Conservation (phyloP, 2,888 invertebrate genomes). For the Cheilosia vulpina region DNA sequence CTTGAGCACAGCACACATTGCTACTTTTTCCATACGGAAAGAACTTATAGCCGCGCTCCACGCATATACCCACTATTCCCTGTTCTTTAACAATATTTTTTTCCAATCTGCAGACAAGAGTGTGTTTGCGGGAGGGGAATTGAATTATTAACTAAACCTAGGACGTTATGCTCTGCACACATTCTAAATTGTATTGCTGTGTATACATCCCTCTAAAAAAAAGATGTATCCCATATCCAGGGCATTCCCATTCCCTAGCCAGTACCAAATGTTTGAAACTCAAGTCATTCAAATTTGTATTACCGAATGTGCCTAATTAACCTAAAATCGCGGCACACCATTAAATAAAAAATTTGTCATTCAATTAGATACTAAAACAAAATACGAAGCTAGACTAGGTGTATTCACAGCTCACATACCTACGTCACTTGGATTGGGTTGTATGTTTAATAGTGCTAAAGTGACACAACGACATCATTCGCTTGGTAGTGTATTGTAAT, state of each 20-base stretch:
- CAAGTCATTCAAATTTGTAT: background rate
- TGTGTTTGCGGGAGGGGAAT: slow-evolving; percentile 66
- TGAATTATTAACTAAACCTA: slow-evolving; percentile 46
- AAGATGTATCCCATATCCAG: background rate
- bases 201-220: background rate
- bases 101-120: slow-evolving; percentile 23
- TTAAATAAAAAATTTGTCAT: slow-evolving; percentile 26
- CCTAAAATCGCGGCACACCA: slow-evolving; percentile 20
- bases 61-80: slow-evolving; percentile 55
- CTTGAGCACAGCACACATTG: slow-evolving; percentile 39
- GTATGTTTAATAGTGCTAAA: slow-evolving; percentile 7
- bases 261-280: background rate
- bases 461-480: slow-evolving; percentile 8
- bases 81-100: slow-evolving; percentile 29
- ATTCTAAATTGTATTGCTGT: slow-evolving; percentile 8
- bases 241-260: background rate
- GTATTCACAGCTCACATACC: slow-evolving; percentile 10
- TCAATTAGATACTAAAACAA: slow-evolving; percentile 33
- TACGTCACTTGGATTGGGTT: slow-evolving; percentile 46
- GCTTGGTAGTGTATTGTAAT: slow-evolving; percentile 10
- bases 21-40: slow-evolving; percentile 46
- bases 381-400: slow-evolving; percentile 20
- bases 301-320: slow-evolving; percentile 1
- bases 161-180: slow-evolving; percentile 50
- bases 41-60: slow-evolving; percentile 61